Evolutionary conservation across 2,113 vertebrate species (phyloP), one percentile per base, ranked within the genome.

Genomic region (Desmodus rotundus): DNA sequence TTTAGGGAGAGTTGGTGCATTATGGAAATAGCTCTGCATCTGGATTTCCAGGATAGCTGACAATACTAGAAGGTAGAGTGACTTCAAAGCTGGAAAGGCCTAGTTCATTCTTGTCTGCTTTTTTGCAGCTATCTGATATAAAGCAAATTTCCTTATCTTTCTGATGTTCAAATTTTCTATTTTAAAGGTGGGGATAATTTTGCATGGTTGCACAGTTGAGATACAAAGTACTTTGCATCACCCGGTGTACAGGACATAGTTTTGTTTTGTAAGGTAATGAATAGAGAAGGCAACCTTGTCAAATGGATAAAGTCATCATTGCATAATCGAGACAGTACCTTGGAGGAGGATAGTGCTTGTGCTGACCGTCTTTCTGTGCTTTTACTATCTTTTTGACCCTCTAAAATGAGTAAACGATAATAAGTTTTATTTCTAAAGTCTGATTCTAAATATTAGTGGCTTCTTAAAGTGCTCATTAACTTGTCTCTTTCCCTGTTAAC

Each of bases 381-480:
- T 91, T 2, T 63, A 20, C 70, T 83, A 22, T 33, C 45, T 94
- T 92, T 87, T 45, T 58, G 43, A 88, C 67, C 41, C 58, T 87
- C 58, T 41, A 47, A 93, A 93, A 58, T 87, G 84, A 91, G 43
- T 82, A 87, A 91, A 78, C 70, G 68, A 31, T 91, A 36, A 93
- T 9, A 9, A 36, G 76, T 96, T 89, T 95, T 86, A 87, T 78
- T 93, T 91, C 74, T 38, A 83, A 93, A 88, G 76, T 96, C 76
- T 89, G 36, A 41, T 63, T 95, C 87, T 89, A 84, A 96, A 68
- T 91, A 67, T 65, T 95, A 61, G 22, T 96, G 76, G 22, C 70
- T 96, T 95, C 78, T 94, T 83, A 89, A 94, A 90, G 70, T 87
- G 61, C 45, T 94, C 89, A 93, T 84, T 93, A 90, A 52, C 52